A percentile compares a stretch with the other conserved stretches of the same genome.
These are phyloP conservation scores for Yponomeuta sedellus DNA, from an alignment of 2,888 invertebrate genomes.

Conservation along the genomic window DNA sequence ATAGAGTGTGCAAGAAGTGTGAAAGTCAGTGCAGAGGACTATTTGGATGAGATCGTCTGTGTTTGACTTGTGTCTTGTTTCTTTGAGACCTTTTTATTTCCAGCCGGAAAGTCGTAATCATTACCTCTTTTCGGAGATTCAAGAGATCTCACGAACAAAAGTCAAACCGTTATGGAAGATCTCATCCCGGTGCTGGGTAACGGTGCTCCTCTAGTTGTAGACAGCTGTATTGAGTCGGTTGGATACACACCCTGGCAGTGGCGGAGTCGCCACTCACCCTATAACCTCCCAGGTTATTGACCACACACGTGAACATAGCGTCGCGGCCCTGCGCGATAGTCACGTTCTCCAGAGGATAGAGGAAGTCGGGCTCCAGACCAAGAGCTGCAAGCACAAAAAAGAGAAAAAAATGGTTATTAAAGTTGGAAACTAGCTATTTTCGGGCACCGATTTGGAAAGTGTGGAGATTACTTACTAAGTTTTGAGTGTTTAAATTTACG, in stretches of 20 bases:
- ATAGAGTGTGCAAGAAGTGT: slow-evolving; percentile 54
- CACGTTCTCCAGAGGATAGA: slow-evolving; percentile 87
- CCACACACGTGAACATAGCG: slow-evolving; percentile 90
- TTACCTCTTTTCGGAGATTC: neutral
- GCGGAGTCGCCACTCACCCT: slow-evolving; percentile 94
- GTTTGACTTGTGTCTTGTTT: slow-evolving; percentile 5
- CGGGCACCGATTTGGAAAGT: too few relatives aligned
- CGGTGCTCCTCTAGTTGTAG: slow-evolving; percentile 62
- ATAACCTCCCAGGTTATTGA: slow-evolving; percentile 89
- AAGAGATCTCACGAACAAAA: slow-evolving; percentile 1
- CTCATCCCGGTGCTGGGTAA: slow-evolving; percentile 59
- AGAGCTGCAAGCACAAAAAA: slow-evolving; percentile 69
- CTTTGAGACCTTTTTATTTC: neutral
- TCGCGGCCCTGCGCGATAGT: slow-evolving; percentile 89
- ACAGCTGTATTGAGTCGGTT: slow-evolving; percentile 66
- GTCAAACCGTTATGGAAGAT: slow-evolving; percentile 34
- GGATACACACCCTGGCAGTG: slow-evolving; percentile 91
- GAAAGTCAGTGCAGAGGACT: slow-evolving; percentile 65
- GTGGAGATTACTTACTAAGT: too few relatives aligned
- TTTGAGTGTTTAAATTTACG: too few relatives aligned
- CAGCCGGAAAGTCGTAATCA: neutral
- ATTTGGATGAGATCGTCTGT: slow-evolving; percentile 50
- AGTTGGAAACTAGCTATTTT: neutral
- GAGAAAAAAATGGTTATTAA: neutral
- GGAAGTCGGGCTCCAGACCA: slow-evolving; percentile 88